These are phyloP conservation scores for Lophochroa leadbeateri DNA, from an alignment of 2,113 vertebrate species.

Conservation along the genomic window DNA sequence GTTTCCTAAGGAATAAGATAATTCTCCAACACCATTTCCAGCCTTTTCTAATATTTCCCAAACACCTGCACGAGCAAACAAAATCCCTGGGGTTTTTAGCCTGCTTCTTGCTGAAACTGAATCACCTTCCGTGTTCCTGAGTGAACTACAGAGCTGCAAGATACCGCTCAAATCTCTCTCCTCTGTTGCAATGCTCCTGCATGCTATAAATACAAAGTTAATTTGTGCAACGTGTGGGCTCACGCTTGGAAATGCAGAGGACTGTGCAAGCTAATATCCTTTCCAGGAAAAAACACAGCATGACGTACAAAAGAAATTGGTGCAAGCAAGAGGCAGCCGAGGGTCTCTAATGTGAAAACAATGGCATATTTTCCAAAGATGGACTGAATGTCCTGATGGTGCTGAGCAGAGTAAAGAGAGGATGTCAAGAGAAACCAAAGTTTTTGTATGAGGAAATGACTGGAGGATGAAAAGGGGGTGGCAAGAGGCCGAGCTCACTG, in stretches of 20 bases:
- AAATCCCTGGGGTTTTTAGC: background rate
- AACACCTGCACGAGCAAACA: background rate
- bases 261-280: constrained; percentile 20
- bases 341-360: background rate
- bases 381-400: background rate
- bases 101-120: background rate
- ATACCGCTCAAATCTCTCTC: background rate
- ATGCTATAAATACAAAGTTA: constrained; percentile 37
- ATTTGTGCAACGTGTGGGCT: constrained; percentile 50
- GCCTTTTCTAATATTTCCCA: background rate
- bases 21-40: background rate
- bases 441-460: constrained; percentile 1
- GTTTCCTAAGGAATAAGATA: background rate
- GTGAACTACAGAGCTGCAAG: background rate
- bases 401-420: background rate
- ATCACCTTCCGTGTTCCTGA: background rate
- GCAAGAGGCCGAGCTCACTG: background rate
- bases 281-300: constrained; percentile 25
- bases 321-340: background rate
- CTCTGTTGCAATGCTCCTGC: constrained; percentile 6
- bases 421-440: constrained; percentile 10
- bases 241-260: constrained; percentile 25
- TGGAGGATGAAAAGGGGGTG: background rate
- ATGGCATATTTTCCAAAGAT: background rate
- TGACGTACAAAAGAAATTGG: background rate